A percentile compares a stretch with the other conserved stretches of the same genome.
phyloP scores from a whole-genome alignment of 2,797 vertebrate species.

The Chiroxiphia lanceolata region DNA sequence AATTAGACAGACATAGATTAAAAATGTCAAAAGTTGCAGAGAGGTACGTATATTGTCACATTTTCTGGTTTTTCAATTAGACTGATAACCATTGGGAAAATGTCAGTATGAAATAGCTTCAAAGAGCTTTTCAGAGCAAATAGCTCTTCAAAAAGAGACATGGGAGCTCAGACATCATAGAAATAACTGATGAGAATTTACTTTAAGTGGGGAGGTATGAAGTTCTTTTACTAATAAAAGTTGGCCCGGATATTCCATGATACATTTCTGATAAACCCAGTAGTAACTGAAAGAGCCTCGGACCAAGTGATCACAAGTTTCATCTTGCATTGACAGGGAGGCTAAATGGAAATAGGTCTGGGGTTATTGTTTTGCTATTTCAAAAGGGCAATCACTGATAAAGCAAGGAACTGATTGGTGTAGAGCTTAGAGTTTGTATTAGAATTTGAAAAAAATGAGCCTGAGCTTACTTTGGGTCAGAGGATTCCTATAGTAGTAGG shows the following conservation, averaged over 20 bases:
- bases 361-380: background rate
- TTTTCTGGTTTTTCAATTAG: background rate
- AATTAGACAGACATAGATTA: constrained; percentile 96
- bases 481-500: background rate
- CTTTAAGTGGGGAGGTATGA: background rate
- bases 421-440: too few species aligned
- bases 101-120: background rate
- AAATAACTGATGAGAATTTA: background rate
- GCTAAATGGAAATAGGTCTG: background rate
- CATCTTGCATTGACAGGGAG: background rate
- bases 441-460: background rate
- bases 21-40: constrained; percentile 99
- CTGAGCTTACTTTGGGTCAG: background rate
- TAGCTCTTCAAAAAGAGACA: background rate
- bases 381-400: background rate
- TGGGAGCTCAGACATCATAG: background rate
- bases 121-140: background rate
- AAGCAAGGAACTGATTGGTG: background rate
- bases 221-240: background rate
- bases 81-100: background rate
- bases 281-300: background rate
- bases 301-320: background rate
- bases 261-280: background rate
- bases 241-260: background rate
- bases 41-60: constrained; percentile 80